Evolutionary conservation across 2,113 vertebrate genomes (phyloP), one percentile per base, ranked within the genome.

Genomic region (Tympanuchus pallidicinctus): DNA sequence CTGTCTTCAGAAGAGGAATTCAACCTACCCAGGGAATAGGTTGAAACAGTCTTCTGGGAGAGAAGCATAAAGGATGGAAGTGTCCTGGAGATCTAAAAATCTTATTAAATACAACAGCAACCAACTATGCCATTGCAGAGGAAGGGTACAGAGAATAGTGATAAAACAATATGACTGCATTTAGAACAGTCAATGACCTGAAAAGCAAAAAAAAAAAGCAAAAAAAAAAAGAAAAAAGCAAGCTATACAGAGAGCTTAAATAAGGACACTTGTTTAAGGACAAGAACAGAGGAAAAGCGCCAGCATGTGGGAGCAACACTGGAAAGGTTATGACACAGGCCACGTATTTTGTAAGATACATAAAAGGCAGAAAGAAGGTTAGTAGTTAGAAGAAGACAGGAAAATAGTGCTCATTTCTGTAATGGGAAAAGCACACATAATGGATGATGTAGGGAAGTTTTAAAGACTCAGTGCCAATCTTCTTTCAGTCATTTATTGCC

Each of bases 191-290:
- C 75, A 57, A 64, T 4, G 56, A 94, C 71, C 47, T 71, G 52
- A 56, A 56, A 73, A 40, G 22, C 36, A 52, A 11, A 17, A 40
- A 40, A 27, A 27, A 11, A 61, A 36, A 60, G 42, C 2, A 40
- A 27, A 40, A 12, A 18, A 28, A 19, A 11, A 28, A 27, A 18
- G 27, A 25, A 63, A 36, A n/a, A 92, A 56, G 5, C 27, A 22
- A 1, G 3, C 40, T 60, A 22, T 11, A 90, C 1, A 71, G 80
- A 81, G 83, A 84, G 36, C 76, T 86, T 91, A 93, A 93, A 88
- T 83, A 90, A 88, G 66, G 65, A 81, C 76, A 92, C 28, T 69
- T 88, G 91, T 83, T 83, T 92, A 92, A 75, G 61, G 80, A 61
- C 34, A 64, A 63, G 75, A 64, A 78, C 12, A 74, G 47, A 83